Evolutionary conservation across 2,888 invertebrate genomes (phyloP).

Genomic region (Myopa tessellatipennis): DNA sequence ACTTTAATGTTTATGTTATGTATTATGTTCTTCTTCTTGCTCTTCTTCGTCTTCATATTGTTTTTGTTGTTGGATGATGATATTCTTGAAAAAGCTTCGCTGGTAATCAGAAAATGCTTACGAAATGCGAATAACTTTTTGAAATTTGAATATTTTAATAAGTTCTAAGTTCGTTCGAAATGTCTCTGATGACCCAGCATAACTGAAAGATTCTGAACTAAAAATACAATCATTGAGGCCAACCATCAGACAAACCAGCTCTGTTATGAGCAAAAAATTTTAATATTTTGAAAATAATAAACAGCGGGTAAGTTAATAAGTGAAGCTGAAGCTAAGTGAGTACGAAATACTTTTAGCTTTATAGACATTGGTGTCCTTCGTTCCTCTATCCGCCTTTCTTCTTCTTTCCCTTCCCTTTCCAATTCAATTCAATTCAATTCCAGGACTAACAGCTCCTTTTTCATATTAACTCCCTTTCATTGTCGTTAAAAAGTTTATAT

Average conservation of each 20-base stretch:
- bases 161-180: slow-evolving; percentile 32
- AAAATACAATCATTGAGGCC: slow-evolving; percentile 39
- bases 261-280: slow-evolving; percentile 57
- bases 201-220: slow-evolving; percentile 21
- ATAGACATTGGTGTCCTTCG: slow-evolving; percentile 16
- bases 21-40: too few relatives aligned
- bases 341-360: slow-evolving; percentile 14
- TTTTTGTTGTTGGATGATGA: not conserved
- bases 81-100: slow-evolving; percentile 21
- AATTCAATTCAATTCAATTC: not conserved
- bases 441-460: slow-evolving; percentile 19
- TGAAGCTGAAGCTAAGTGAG: slow-evolving; percentile 41
- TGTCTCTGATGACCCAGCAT: slow-evolving; percentile 11
- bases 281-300: slow-evolving; percentile 65
- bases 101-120: slow-evolving; percentile 50
- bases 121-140: slow-evolving; percentile 48
- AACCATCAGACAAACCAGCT: not conserved
- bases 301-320: slow-evolving; percentile 65
- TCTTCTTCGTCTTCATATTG: too few relatives aligned
- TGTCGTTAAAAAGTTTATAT: not conserved
- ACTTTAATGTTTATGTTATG: too few relatives aligned
- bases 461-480: not conserved
- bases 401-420: not conserved
- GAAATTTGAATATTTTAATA: slow-evolving; percentile 48
- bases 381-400: not conserved